Conservation (phyloP, 2,113 vertebrate genomes). For the Halichoerus grypus region DNA sequence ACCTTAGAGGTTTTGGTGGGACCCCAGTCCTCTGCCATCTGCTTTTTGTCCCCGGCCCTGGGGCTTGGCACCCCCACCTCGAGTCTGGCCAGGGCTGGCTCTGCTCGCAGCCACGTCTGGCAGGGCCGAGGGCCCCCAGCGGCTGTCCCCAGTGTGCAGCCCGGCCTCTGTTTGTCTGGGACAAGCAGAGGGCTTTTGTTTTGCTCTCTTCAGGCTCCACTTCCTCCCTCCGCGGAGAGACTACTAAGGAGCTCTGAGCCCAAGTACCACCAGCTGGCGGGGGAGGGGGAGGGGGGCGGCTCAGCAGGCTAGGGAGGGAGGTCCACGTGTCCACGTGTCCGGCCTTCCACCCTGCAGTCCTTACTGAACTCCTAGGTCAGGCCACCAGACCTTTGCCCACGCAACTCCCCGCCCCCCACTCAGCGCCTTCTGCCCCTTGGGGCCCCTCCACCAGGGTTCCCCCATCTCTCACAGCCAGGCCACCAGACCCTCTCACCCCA, state of each 20-base stretch:
- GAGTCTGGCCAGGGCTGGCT: not conserved
- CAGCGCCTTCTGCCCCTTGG: not conserved
- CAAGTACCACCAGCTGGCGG: not conserved
- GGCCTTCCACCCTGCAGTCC: rapidly evolving
- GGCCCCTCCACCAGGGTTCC: not conserved
- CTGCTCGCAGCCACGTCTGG: not conserved
- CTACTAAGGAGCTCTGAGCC: constrained; percentile 19
- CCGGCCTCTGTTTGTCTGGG: not conserved
- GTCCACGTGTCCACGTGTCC: not conserved
- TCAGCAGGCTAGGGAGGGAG: not conserved
- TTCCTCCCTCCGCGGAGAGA: constrained; percentile 40
- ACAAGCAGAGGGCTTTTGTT: not conserved
- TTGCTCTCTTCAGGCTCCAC: not conserved
- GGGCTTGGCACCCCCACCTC: not conserved
- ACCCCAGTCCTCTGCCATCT: not conserved
- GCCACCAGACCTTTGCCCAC: not conserved
- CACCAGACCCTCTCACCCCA: not conserved
- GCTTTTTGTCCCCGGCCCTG: not conserved
- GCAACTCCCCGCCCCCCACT: rapidly evolving
- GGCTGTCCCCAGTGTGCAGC: rapidly evolving
- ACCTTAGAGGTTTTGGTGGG: not conserved
- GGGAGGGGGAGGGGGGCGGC: not conserved
- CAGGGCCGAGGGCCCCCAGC: not conserved
- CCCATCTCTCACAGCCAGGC: not conserved
- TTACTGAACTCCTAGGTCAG: not conserved